phyloP scores from a whole-genome alignment of 1,140 invertebrate species.

The Dreissena polymorpha region DNA sequence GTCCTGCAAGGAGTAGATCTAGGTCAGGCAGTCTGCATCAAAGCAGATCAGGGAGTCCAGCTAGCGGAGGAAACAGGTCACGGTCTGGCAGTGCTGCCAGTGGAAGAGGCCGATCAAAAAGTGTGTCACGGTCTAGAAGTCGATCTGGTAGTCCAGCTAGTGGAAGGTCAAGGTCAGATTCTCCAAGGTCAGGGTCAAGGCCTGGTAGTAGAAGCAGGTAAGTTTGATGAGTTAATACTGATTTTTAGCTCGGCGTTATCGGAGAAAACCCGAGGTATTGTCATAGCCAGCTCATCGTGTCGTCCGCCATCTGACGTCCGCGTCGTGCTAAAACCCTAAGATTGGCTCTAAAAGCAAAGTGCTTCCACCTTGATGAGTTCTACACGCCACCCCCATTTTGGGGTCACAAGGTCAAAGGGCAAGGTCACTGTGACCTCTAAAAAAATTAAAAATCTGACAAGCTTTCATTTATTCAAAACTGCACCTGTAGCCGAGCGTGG shows the following conservation, averaged over 20 bases:
- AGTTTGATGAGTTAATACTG: not conserved
- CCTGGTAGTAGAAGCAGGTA: slow-evolving; percentile 42
- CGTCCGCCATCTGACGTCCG: too few relatives aligned
- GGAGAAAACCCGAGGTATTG: not conserved
- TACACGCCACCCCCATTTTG: too few relatives aligned
- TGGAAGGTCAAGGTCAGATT: slow-evolving; percentile 1
- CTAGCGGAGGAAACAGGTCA: slow-evolving; percentile 34
- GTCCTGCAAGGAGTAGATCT: slow-evolving; percentile 34
- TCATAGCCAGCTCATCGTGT: too few relatives aligned
- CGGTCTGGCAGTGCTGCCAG: slow-evolving; percentile 5
- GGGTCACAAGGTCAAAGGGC: too few relatives aligned
- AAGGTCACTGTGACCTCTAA: too few relatives aligned
- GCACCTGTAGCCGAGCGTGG: too few relatives aligned
- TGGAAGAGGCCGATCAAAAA: slow-evolving; percentile 15
- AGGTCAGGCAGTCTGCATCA: slow-evolving; percentile 44
- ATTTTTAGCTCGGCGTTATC: not conserved
- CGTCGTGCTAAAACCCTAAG: too few relatives aligned
- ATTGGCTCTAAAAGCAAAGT: too few relatives aligned
- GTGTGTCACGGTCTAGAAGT: slow-evolving; percentile 28
- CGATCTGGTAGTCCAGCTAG: slow-evolving; percentile 12
- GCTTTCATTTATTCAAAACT: too few relatives aligned
- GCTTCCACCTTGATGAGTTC: too few relatives aligned
- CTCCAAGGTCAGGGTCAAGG: slow-evolving; percentile 26
- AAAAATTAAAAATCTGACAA: too few relatives aligned
- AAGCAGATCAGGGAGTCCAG: slow-evolving; percentile 30